phyloP scores from a whole-genome alignment of 2,113 vertebrate genomes.

The Arizona elegans region DNA sequence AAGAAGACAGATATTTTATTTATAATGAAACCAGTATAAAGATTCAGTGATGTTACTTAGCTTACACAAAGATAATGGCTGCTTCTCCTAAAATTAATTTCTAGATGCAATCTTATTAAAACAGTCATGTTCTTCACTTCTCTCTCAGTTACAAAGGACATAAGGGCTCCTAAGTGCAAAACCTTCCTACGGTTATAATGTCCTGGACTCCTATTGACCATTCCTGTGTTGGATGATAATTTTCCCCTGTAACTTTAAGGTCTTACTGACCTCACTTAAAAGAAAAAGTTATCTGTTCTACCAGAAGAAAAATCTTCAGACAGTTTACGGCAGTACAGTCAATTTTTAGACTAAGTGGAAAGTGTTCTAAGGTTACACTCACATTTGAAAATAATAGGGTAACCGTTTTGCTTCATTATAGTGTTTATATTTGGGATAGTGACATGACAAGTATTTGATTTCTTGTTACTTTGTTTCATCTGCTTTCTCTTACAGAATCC shows the following conservation, averaged over 20 bases:
- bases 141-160: background rate
- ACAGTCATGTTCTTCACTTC: background rate
- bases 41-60: background rate
- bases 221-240: background rate
- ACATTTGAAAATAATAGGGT: background rate
- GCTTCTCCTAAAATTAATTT: background rate
- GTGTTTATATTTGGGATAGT: background rate
- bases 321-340: background rate
- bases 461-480: background rate
- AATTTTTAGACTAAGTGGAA: background rate
- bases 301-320: background rate
- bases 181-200: background rate
- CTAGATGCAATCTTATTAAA: no score
- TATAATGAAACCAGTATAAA: background rate
- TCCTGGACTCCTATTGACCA: background rate
- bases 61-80: background rate
- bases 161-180: background rate
- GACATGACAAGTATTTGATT: background rate
- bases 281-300: background rate
- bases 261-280: background rate
- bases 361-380: background rate
- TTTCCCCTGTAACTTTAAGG: background rate
- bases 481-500: background rate
- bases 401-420: background rate
- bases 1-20: background rate